These are phyloP conservation scores for Drosophila rellima DNA, from an alignment of 2,888 invertebrate species.

Conservation along the genomic window DNA sequence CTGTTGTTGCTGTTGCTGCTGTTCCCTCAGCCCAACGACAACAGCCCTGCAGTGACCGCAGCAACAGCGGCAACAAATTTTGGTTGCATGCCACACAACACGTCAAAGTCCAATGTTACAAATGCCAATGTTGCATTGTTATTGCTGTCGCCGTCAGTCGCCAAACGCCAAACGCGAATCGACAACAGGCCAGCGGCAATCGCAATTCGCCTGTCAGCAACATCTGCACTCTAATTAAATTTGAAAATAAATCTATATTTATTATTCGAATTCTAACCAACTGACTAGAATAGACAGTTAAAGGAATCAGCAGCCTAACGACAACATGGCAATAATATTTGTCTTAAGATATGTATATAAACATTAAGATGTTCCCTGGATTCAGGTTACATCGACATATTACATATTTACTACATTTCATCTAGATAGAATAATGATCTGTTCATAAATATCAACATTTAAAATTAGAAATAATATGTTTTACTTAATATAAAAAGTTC, in stretches of 20 bases:
- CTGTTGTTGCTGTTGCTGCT: slow-evolving; percentile 25
- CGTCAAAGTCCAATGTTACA: slow-evolving; percentile 43
- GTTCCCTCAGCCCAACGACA: slow-evolving; percentile 45
- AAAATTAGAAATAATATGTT: no score
- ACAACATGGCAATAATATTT: neutral
- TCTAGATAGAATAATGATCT: no score
- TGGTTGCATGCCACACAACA: slow-evolving; percentile 76
- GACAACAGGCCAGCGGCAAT: neutral
- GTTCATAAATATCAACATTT: neutral
- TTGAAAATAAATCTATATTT: neutral
- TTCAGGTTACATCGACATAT: no score
- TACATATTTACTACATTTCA: no score
- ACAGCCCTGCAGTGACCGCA: slow-evolving; percentile 34
- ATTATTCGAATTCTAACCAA: neutral
- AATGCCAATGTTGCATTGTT: slow-evolving; percentile 11
- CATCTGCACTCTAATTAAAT: neutral
- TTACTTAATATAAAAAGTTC: neutral
- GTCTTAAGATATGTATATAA: no score
- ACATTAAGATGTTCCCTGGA: no score
- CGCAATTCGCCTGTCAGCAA: neutral
- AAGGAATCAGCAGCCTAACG: neutral
- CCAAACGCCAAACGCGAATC: neutral
- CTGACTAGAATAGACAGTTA: neutral
- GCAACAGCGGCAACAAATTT: slow-evolving; percentile 48
- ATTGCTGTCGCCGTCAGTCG: slow-evolving; percentile 14